Evolutionary conservation across 2,888 invertebrate species (phyloP).

Genomic region (Osedax frankpressi): DNA sequence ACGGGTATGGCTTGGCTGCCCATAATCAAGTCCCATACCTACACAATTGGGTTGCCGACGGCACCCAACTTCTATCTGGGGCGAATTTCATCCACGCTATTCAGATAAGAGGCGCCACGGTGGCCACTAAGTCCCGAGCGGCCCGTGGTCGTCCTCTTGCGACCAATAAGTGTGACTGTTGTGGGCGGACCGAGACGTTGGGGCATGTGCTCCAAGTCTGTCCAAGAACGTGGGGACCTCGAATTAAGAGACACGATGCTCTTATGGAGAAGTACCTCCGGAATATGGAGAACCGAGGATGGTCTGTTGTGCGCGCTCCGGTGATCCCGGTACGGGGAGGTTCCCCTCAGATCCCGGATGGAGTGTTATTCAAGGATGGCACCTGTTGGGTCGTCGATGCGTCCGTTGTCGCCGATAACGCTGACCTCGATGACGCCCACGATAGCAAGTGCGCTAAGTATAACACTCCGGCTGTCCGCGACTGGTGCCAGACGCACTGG

Average conservation of each 20-base stretch:
- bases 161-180: neutral
- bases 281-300: neutral
- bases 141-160: neutral
- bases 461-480: conserved; percentile 1
- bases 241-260: no score
- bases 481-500: conserved; percentile 8
- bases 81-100: no score
- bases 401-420: neutral
- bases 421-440: neutral
- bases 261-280: neutral
- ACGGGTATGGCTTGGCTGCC: no score
- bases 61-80: no score
- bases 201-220: conserved; percentile 2
- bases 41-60: no score
- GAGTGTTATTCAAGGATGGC: neutral
- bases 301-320: neutral
- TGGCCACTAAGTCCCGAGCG: neutral
- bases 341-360: neutral
- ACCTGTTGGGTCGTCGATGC: conserved; percentile 1
- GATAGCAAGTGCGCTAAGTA: neutral
- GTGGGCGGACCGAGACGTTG: neutral
- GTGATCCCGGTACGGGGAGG: neutral
- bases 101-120: no score
- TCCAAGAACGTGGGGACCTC: neutral
- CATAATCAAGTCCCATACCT: no score